Conservation (phyloP, 2,113 vertebrate species). For the Daboia siamensis region DNA sequence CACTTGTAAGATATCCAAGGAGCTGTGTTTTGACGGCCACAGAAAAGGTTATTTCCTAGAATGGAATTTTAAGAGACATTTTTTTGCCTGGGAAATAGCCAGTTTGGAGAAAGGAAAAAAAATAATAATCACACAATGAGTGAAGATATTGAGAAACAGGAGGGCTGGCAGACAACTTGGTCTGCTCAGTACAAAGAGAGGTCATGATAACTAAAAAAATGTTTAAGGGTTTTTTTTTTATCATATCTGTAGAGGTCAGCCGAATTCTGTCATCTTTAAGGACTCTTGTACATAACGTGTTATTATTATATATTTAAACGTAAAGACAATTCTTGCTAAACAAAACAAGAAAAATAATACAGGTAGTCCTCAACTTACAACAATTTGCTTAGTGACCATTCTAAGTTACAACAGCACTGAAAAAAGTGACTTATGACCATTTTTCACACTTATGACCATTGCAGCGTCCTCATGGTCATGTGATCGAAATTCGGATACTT, state of each 20-base stretch:
- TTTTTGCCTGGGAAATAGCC: slow-evolving; percentile 10
- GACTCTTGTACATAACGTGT: not conserved
- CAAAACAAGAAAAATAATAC: not conserved
- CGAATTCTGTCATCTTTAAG: not conserved
- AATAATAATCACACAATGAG: not conserved
- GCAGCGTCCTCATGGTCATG: not conserved
- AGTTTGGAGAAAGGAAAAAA: not conserved
- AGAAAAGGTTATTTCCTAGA: not conserved
- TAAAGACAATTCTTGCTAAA: not conserved
- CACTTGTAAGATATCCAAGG: not conserved
- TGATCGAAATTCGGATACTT: not conserved
- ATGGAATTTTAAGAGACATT: not conserved
- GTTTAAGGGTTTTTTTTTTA: not conserved
- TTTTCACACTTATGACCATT: not conserved
- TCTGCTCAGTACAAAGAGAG: not conserved
- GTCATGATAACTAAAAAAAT: not conserved
- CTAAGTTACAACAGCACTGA: not conserved
- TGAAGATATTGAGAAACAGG: not conserved
- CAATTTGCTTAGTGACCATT: not conserved
- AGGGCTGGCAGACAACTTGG: not conserved
- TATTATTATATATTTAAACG: not conserved
- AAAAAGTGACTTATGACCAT: not conserved
- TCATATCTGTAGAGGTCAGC: not conserved
- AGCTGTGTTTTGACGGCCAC: not conserved
- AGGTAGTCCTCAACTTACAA: not conserved